These are phyloP conservation scores for Brachionus calyciflorus DNA, from an alignment of 1,140 invertebrate species.

Conservation along the genomic window DNA sequence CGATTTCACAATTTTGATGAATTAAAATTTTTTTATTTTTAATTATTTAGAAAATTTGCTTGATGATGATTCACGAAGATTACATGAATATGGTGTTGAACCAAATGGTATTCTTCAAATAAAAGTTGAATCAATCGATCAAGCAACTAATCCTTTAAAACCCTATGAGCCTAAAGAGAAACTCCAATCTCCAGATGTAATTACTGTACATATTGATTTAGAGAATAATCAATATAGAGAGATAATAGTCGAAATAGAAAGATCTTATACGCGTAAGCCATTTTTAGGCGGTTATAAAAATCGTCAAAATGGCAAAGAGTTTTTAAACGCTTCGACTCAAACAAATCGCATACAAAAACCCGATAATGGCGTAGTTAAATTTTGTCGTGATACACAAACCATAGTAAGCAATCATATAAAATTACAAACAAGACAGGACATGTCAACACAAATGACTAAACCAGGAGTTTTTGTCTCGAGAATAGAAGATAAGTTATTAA, in stretches of 20 bases:
- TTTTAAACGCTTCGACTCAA: constrained; percentile 59
- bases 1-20: neutral
- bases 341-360: constrained; percentile 54
- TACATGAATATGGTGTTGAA: constrained; percentile 58
- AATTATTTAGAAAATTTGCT: constrained; percentile 51
- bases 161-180: constrained; percentile 53
- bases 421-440: constrained; percentile 59
- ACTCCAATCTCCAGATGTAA: constrained; percentile 60
- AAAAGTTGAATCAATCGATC: constrained; percentile 59
- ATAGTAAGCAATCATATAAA: constrained; percentile 52
- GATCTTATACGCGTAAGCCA: constrained; percentile 56
- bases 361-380: constrained; percentile 50
- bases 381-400: constrained; percentile 60
- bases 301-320: constrained; percentile 55
- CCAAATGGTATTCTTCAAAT: constrained; percentile 60
- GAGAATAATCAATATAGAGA: constrained; percentile 54
- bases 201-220: constrained; percentile 53
- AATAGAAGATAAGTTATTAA: constrained; percentile 55
- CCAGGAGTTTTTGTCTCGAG: constrained; percentile 58
- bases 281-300: constrained; percentile 60
- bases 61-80: constrained; percentile 51
- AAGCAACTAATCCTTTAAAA: constrained; percentile 57
- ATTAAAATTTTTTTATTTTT: constrained; percentile 10
- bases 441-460: constrained; percentile 61
- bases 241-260: constrained; percentile 60